A percentile compares a stretch with the other conserved stretches of the same genome.
Conservation (phyloP, 2,797 vertebrate genomes). For the Geranospiza caerulescens region DNA sequence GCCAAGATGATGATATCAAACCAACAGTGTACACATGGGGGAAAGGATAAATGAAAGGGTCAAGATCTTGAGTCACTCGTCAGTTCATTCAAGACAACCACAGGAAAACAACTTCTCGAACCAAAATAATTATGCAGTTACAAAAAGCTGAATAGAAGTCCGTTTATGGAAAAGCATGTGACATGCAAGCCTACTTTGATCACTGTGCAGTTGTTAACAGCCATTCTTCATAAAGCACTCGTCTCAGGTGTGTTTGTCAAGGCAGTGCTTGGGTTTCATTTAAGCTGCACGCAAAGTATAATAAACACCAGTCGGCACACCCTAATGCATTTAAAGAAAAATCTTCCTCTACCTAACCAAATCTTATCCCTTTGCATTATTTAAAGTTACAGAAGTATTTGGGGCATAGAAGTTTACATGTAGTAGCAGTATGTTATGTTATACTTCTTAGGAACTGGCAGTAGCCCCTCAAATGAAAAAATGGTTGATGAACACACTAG, state of each 20-base stretch:
- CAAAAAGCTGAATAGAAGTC: background rate
- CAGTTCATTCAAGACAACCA: background rate
- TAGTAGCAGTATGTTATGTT: background rate
- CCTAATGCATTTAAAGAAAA: background rate
- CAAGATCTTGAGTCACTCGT: background rate
- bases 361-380: background rate
- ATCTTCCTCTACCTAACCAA: background rate
- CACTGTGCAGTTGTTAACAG: background rate
- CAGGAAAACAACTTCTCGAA: background rate
- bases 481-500: background rate
- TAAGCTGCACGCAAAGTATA: background rate
- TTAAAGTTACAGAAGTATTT: background rate
- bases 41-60: background rate
- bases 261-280: accelerated
- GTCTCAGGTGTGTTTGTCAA: accelerated
- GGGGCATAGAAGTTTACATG: background rate
- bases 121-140: background rate
- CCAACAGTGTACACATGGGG: background rate
- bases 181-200: background rate
- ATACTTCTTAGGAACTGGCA: background rate
- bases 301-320: accelerated
- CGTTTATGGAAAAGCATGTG: background rate
- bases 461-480: background rate
- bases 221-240: accelerated
- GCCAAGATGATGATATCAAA: background rate